Evolutionary conservation across 1,140 invertebrate species (phyloP), one percentile per base, ranked within the genome.

Genomic region (Coptotermes formosanus): DNA sequence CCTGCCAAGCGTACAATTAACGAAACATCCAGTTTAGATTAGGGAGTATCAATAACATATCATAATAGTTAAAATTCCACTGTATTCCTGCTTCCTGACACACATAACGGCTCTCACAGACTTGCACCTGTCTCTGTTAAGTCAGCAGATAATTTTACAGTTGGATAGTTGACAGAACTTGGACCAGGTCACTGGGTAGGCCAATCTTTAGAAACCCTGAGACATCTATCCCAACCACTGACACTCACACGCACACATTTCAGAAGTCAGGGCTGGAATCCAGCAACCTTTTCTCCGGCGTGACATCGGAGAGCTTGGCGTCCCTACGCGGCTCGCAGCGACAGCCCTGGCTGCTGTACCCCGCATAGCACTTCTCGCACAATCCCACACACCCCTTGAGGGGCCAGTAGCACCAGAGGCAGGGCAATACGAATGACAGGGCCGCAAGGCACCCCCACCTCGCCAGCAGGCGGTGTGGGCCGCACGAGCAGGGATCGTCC

Each of bases 321-420:
- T 81, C 86, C 91, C 91, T 92, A 92, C 88, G 91, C 91, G 86
- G 82, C 43, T 85, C 82, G 85, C 94, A 95, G 48, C 91, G 90
- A 89, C 95, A 95, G 86, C 96, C 96, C 88, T 95, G 94, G 84
- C 94, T 93, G 19, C 94, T 94, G 90, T 95, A 95, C 87, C 94
- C 93, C 87, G 96, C 95, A 91, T 98, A 98, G 89, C 95, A 95
- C 88, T 93, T 93, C 90, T 97, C 97, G 90, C 95, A 95, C 84
- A 94, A 91, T 86, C 94, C 93, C 87, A 97, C 94, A 90, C 94
- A 95, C 45, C 95, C 96, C 89, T 95, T 94, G 90, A 97, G 93
- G 85, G 97, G 97, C 96, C 97, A 98, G 91, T 98, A 98, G 90
- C 96, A 96, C 90, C 96, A 95, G 87, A 98, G 92, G 91, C 97